phyloP scores from a whole-genome alignment of 2,888 invertebrate species.

The Drosophila paramelanica region DNA sequence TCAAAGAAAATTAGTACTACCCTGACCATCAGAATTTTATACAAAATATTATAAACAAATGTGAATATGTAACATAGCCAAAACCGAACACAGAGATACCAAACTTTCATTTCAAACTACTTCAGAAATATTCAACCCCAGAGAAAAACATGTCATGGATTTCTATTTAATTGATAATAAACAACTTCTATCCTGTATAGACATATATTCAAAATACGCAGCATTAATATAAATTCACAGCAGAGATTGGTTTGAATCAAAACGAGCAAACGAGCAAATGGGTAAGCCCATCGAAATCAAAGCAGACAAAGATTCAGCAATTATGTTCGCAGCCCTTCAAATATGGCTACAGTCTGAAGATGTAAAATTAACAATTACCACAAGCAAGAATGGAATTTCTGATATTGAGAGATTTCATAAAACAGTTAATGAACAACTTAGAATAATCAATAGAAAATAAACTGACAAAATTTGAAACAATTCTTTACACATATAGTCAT shows the following conservation, averaged over 20 bases:
- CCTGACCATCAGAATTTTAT: background rate
- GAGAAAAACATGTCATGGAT: too few species aligned
- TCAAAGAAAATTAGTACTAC: background rate
- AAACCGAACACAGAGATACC: too few species aligned
- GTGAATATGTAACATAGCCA: too few species aligned
- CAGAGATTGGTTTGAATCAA: conserved; percentile 27
- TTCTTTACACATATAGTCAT: too few species aligned
- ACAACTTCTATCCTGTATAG: too few species aligned
- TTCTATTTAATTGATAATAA: too few species aligned
- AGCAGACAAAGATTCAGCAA: conserved; percentile 27
- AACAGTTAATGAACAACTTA: background rate
- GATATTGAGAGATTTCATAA: background rate
- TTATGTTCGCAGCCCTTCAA: background rate
- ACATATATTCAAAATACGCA: too few species aligned
- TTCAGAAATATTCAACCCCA: too few species aligned
- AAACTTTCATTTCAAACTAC: too few species aligned
- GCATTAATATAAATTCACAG: conserved; percentile 7
- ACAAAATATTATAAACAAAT: background rate
- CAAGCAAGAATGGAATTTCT: background rate
- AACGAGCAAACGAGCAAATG: conserved; percentile 34
- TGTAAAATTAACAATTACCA: background rate
- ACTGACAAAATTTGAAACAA: background rate
- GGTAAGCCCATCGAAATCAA: conserved; percentile 22
- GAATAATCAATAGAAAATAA: background rate
- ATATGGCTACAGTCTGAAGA: background rate